These are phyloP conservation scores for Pyrocoelia pectoralis DNA, from an alignment of 2,888 invertebrate species.

Conservation along the genomic window DNA sequence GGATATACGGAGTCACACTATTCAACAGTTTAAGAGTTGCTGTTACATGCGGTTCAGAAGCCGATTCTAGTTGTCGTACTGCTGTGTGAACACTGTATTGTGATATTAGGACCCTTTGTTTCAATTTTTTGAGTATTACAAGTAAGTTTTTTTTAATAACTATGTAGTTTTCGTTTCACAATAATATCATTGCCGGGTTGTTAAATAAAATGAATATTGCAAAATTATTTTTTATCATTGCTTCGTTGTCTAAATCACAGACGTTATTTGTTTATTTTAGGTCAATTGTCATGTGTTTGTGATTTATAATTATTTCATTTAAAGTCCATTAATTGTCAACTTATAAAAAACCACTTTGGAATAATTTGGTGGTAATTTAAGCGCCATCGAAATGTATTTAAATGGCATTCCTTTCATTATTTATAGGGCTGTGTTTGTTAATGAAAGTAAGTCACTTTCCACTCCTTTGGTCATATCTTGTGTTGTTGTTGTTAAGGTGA, in stretches of 20 bases:
- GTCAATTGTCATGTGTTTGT: background rate
- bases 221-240: slow-evolving; percentile 5
- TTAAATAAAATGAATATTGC: no score
- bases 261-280: slow-evolving; percentile 4
- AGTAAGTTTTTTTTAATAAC: slow-evolving; percentile 19
- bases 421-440: no score
- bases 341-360: no score
- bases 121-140: background rate
- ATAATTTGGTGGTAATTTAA: no score
- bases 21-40: slow-evolving; percentile 31
- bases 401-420: no score
- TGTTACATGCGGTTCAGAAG: slow-evolving; percentile 34
- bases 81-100: slow-evolving; percentile 39
- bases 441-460: no score
- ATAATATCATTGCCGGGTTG: no score
- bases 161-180: no score
- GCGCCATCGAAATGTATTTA: no score
- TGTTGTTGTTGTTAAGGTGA: no score
- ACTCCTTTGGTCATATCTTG: no score
- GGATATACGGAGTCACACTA: slow-evolving; percentile 32
- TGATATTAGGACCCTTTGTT: slow-evolving; percentile 16
- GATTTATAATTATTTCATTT: background rate
- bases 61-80: slow-evolving; percentile 45
- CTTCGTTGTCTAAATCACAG: background rate
- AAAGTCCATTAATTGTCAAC: background rate